Base-by-base conservation (phyloP, 1,140 invertebrate genomes). In the Onthophagus taurus region DNA sequence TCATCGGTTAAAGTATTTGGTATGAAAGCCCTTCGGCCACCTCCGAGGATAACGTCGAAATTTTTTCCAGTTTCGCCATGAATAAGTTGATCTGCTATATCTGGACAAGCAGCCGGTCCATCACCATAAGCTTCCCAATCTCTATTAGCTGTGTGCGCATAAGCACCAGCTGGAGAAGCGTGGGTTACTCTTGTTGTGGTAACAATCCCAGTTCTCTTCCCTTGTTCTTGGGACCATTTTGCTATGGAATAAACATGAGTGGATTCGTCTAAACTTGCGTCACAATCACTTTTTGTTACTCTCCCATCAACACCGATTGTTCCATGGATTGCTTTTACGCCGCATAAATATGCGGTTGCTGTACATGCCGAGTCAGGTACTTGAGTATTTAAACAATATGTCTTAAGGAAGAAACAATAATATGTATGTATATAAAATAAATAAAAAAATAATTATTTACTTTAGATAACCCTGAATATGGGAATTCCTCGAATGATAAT, bases 241-340 rank as follows among this genome's bases (percentile, higher is more conserved):
- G 77, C 68, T 31, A 90, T 77, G 4, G 81, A 83, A 2, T 68
- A 58, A 0, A 83, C 72, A 57, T 78, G 71, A 51, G 75, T 75
- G 9, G 51, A 60, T 16, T 65, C 55, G 38, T 80, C 57, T 1
- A 72, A 61, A 49, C 75, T 70, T 1, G 71, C 70, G 42, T 66
- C 52, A 48, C 83, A 80, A 29, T 79, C 72, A 0, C 67, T 64
- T 21, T 70, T 61, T 4, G 69, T 71, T 0, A 81, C 76, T 12
- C 73, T 69, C 0, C 73, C 78, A 47, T 81, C 78, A 0, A 91
- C 72, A 0, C 88, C 88, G 1, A 91, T 68, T 1, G 80, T 84
- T n/a, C 76, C 81, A 31, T 75, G 76, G 56, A 89, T 89, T 2
- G 77, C 78, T 64, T 94, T 94, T 0, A 91, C 79, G 4, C 90